These are phyloP conservation scores for Temnothorax nylanderi DNA, from an alignment of 1,140 invertebrate genomes.

Conservation along the genomic window DNA sequence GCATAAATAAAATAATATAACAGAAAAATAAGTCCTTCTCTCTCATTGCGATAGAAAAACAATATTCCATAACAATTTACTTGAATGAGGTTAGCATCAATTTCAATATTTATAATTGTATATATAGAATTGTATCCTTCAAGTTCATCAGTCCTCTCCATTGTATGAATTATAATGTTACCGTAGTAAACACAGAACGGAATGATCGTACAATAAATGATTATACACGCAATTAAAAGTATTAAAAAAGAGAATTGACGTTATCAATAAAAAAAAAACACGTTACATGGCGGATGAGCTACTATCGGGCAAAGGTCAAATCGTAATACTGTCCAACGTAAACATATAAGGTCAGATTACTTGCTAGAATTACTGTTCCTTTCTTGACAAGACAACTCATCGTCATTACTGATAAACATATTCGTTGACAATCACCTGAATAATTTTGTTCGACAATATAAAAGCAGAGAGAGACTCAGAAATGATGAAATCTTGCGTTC, in stretches of 20 bases:
- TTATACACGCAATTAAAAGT: neutral
- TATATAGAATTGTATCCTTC: neutral
- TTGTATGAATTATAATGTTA: neutral
- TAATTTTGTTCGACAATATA: neutral
- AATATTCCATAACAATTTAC: neutral
- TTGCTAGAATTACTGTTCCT: neutral
- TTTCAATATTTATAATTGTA: conserved; percentile 16
- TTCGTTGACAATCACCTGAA: neutral
- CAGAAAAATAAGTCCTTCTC: neutral
- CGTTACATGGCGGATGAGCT: neutral
- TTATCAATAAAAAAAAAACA: neutral
- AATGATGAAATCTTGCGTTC: neutral
- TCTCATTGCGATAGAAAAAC: neutral
- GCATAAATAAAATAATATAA: neutral
- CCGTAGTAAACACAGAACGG: neutral
- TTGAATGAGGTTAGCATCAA: neutral
- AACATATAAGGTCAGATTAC: neutral
- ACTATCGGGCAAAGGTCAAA: neutral
- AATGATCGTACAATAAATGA: neutral
- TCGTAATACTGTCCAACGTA: neutral
- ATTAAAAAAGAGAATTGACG: neutral
- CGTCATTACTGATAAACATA: neutral
- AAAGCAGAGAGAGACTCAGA: neutral
- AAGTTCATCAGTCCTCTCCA: neutral
- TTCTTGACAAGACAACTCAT: neutral